Base-by-base conservation (phyloP, 2,113 vertebrate genomes). In the Colinus virginianus region DNA sequence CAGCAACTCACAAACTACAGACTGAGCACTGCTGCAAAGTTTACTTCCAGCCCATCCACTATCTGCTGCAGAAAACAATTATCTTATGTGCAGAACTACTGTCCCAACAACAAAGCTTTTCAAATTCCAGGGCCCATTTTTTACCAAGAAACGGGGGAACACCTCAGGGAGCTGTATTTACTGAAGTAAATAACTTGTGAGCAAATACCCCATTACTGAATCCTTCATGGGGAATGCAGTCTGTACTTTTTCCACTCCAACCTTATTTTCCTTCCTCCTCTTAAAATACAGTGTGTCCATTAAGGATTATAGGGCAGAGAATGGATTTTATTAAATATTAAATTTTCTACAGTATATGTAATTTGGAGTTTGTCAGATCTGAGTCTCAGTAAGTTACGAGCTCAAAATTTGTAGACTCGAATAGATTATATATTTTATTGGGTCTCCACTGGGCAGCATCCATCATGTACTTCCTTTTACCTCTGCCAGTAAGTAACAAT, bases 81-180 rank as follows among this genome's bases (percentile, higher is more conserved):
- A 36, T 56, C 13, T 77, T 22, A 38, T 20, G 11, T 6, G 6
- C 2, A 56, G n/a, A 56, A 62, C 61, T 30, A 8, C 1, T 7
- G 1, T 17, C 72, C 34, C 62, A 4, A 70, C 45, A 8, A 22
- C 3, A 2, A 58, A 51, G 0, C 30, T 53, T 34, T 19, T 67
- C 53, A 15, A 10, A 21, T 7, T 23, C 49, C 66, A 30, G 48
- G 36, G n/a, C 26, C 26, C 22, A 2, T 1, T 40, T 1, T 9
- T 6, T 40, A 15, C 21, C 1, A 11, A 18, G 23, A 21, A 25
- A 19, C 1, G 0, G 0, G 8, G 30, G 21, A 48, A 23, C 30
- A 15, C 12, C 68, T 23, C 38, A 11, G 7, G 14, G 5, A 5
- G 34, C 55, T 2, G 3, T 4, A 2, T 1, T 13, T 17, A 58